A percentile compares a stretch with the other conserved stretches of the same genome.
Conservation (phyloP, 2,797 vertebrate genomes). For the Malacoraja senta region DNA sequence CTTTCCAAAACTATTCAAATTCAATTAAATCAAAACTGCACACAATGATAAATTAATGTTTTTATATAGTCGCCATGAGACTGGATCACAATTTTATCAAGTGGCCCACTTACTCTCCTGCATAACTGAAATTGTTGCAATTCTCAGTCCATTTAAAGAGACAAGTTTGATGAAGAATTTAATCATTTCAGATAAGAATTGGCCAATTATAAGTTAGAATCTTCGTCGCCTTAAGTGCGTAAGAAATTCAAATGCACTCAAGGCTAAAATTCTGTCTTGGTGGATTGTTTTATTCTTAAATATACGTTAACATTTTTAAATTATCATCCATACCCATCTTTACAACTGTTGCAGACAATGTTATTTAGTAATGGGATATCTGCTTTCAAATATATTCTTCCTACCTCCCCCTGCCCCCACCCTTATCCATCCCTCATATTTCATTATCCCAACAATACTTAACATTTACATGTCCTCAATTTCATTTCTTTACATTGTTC, state of each 20-base stretch:
- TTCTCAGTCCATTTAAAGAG: slow-evolving; percentile 33
- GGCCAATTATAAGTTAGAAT: neutral
- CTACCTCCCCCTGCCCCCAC: too few species aligned
- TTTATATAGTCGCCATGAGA: neutral
- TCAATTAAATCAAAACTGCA: neutral
- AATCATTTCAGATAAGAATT: slow-evolving; percentile 29
- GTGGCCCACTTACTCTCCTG: neutral
- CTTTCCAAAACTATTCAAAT: neutral
- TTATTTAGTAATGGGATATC: too few species aligned
- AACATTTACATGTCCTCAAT: neutral
- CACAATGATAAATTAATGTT: neutral
- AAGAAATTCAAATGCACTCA: neutral
- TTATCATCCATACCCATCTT: too few species aligned
- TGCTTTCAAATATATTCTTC: too few species aligned
- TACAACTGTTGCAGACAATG: too few species aligned
- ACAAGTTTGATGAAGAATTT: neutral
- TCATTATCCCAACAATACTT: neutral
- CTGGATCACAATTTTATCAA: neutral
- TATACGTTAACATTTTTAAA: too few species aligned
- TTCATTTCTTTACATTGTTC: neutral
- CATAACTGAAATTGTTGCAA: slow-evolving; percentile 15
- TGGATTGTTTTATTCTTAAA: neutral
- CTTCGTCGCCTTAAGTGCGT: neutral
- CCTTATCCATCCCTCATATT: too few species aligned
- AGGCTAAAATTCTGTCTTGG: neutral